Percentiles rank a stretch among this genome's conserved stretches.
Conservation (phyloP, 2,888 invertebrate genomes). For the Chrysomela aeneicollis region DNA sequence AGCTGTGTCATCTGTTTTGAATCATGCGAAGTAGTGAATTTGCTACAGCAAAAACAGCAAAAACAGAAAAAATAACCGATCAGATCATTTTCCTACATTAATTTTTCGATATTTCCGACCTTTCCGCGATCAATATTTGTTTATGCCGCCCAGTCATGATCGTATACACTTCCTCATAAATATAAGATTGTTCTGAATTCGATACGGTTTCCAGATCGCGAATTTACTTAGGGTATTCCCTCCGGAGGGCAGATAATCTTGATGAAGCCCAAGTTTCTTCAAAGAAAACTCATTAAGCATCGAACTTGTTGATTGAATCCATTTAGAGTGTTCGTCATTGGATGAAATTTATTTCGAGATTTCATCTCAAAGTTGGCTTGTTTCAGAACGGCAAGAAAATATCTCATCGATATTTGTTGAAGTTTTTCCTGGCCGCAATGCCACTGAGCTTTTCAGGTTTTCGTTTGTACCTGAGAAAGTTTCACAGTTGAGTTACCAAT, state of each 20-base stretch:
- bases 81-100: too few species aligned
- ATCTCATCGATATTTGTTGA: background rate
- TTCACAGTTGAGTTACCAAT: background rate
- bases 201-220: background rate
- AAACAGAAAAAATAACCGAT: too few species aligned
- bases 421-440: too few species aligned
- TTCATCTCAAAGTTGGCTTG: background rate
- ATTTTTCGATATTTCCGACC: too few species aligned
- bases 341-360: background rate
- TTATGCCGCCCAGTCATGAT: background rate
- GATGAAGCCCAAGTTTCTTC: background rate
- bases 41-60: too few species aligned
- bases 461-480: too few species aligned
- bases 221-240: background rate
- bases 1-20: too few species aligned
- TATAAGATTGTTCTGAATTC: conserved; percentile 2
- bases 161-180: background rate
- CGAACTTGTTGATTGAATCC: conserved; percentile 3
- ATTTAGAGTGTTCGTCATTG: background rate
- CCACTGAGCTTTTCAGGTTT: too few species aligned
- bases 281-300: conserved; percentile 2
- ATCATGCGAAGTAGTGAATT: too few species aligned
- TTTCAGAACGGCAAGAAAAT: background rate
- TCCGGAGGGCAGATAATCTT: background rate
- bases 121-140: background rate